These are phyloP conservation scores for Lepidotrigona ventralis DNA, from an alignment of 1,140 invertebrate genomes.

Conservation along the genomic window DNA sequence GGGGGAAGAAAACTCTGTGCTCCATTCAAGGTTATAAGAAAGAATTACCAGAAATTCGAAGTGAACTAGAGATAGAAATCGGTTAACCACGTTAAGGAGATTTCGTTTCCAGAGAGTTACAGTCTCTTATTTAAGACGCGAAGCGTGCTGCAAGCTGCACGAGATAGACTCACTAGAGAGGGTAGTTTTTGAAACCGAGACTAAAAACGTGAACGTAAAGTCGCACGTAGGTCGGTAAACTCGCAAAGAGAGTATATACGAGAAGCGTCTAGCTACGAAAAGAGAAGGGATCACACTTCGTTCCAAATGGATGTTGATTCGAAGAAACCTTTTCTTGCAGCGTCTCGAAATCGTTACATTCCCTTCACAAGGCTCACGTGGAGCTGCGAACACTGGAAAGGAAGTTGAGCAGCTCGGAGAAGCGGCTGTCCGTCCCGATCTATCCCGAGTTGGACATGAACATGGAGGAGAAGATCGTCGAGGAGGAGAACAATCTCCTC, in stretches of 20 bases:
- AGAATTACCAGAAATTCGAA: not conserved
- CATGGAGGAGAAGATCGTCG: conserved; percentile 71
- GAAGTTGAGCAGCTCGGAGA: conserved; percentile 70
- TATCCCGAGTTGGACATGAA: conserved; percentile 71
- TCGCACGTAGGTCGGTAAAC: not conserved
- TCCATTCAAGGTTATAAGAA: not conserved
- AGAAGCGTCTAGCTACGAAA: not conserved
- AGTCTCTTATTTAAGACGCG: not conserved
- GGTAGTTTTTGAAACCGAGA: not conserved
- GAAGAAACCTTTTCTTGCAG: conserved; percentile 39
- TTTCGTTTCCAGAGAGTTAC: not conserved
- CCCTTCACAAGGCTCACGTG: conserved; percentile 71
- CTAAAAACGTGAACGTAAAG: not conserved
- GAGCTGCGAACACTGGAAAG: conserved; percentile 58
- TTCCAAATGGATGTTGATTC: not conserved
- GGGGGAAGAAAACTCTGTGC: too few relatives aligned
- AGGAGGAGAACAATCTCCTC: conserved; percentile 77
- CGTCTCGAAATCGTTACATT: conserved; percentile 69
- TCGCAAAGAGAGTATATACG: not conserved
- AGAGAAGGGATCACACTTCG: not conserved
- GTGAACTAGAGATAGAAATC: not conserved
- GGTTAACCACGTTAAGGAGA: not conserved
- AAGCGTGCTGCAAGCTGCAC: not conserved
- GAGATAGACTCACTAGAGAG: not conserved
- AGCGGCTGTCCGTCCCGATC: conserved; percentile 75